Evolutionary conservation across 2,113 vertebrate species (phyloP), one percentile per base, ranked within the genome.

Genomic region (Corvus hawaiiensis): DNA sequence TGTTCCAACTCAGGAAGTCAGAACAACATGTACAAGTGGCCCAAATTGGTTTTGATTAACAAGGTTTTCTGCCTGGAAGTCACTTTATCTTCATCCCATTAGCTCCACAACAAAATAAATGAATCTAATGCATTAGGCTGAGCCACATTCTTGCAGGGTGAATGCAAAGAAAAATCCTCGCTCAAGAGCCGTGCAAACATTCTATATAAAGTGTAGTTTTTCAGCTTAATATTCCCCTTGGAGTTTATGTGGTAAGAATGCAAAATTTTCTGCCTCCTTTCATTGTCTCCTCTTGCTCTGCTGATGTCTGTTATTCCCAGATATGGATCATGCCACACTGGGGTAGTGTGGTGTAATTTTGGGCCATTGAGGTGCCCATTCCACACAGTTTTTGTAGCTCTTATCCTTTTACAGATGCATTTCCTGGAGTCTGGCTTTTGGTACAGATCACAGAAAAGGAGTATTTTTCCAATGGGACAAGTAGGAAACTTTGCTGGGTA

Each of bases 31-130:
- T 74, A 67, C 64, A 67, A 94, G 86, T 51, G 76, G 80, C 73
- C 86, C 86, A 89, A 95, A 94, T 91, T 91, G 87, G 2, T 95
- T 96, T 95, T 94, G 93, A 96, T 95, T 94, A 97, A 95, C 95
- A 97, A 94, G 91, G 89, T 92, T 96, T 93, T 94, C 73, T 78
- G 93, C 86, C 91, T 97, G 94, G 89, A 91, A 95, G 87, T 96
- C 84, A 72, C 84, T 96, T 95, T 86, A 62, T 94, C 95, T 97
- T 92, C 91, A 89, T 84, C 92, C 83, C 80, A 74, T 97, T 95
- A 97, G 80, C 93, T 78, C 68, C 89, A 77, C 76, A 69, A 84
- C 92, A 80, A 95, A 96, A 95, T 82, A 96, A 93, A 95, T 95
- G 75, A 80, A 85, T 48, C 33, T 62, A 75, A 62, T 9, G 46